Evolutionary conservation across 2,888 invertebrate genomes (phyloP).

Genomic region (Mongoloraphidia duomilia): DNA sequence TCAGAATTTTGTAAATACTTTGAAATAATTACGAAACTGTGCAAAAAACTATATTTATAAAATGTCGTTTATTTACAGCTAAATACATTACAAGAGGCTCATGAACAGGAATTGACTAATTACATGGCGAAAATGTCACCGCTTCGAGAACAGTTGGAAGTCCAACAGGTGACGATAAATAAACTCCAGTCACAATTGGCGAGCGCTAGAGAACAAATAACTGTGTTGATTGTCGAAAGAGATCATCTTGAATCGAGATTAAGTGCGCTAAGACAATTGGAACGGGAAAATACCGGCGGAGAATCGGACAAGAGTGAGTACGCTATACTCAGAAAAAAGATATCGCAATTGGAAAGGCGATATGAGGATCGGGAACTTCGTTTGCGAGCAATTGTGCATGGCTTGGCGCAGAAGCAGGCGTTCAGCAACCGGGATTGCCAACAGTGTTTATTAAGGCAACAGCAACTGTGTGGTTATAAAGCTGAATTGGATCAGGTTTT

Average conservation of each 20-base stretch:
- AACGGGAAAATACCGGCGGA: slow-evolving; percentile 6
- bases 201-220: slow-evolving; percentile 32
- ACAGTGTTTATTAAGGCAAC: slow-evolving; percentile 28
- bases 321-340: slow-evolving; percentile 18
- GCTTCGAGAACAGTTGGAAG: slow-evolving; percentile 42
- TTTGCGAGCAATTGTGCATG: slow-evolving; percentile 31
- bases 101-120: slow-evolving; percentile 54
- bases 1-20: not conserved
- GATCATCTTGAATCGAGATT: slow-evolving; percentile 37
- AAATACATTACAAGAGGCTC: slow-evolving; percentile 58
- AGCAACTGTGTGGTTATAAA: slow-evolving; percentile 29
- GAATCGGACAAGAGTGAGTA: slow-evolving; percentile 11
- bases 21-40: not conserved
- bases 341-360: slow-evolving; percentile 29
- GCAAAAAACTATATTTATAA: slow-evolving; percentile 1
- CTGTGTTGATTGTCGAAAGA: slow-evolving; percentile 36
- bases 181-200: slow-evolving; percentile 26
- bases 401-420: slow-evolving; percentile 24
- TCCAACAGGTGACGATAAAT: slow-evolving; percentile 41
- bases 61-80: slow-evolving; percentile 33
- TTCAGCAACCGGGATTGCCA: slow-evolving; percentile 26
- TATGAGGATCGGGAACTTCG: slow-evolving; percentile 34
- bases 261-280: slow-evolving; percentile 18
- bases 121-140: slow-evolving; percentile 46
- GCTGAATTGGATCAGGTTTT: slow-evolving; percentile 30